Evolutionary conservation across 2,113 vertebrate genomes (phyloP).

Genomic region (Bufo gargarizans): DNA sequence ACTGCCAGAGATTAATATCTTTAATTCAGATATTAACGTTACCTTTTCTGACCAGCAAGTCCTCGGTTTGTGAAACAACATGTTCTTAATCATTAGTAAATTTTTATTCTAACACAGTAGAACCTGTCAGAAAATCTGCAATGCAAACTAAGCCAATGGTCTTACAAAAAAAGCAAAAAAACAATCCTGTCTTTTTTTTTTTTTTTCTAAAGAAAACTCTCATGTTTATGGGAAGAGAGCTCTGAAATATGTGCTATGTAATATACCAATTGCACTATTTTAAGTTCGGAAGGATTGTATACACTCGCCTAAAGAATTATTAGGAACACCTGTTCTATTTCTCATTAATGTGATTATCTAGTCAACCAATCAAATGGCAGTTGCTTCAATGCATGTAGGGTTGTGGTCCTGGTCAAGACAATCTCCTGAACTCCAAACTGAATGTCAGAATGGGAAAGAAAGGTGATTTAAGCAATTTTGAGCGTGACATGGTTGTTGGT

Average conservation of each 20-base stretch:
- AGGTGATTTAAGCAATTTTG: too few relatives aligned
- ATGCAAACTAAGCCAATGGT: background rate
- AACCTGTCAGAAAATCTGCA: constrained; percentile 14
- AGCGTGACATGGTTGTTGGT: too few relatives aligned
- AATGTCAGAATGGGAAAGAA: too few relatives aligned
- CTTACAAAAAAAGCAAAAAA: background rate
- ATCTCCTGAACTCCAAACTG: too few relatives aligned
- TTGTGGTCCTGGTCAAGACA: too few relatives aligned
- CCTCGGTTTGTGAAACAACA: constrained; percentile 2
- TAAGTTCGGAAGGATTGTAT: background rate
- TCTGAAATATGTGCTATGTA: background rate
- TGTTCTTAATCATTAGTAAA: constrained; percentile 9
- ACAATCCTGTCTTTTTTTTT: background rate
- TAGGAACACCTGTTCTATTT: too few relatives aligned
- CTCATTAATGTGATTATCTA: too few relatives aligned
- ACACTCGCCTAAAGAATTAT: too few relatives aligned
- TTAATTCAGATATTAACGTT: constrained; percentile 54
- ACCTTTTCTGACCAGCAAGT: constrained; percentile 25
- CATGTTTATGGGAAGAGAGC: background rate
- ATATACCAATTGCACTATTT: background rate
- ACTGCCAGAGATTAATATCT: constrained; percentile 66
- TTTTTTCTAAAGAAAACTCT: background rate
- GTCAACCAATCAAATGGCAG: too few relatives aligned
- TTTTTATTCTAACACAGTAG: constrained; percentile 12
- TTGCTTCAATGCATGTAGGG: too few relatives aligned